Base-by-base conservation (phyloP, 2,888 invertebrate genomes). In the Epicampocera succincta region DNA sequence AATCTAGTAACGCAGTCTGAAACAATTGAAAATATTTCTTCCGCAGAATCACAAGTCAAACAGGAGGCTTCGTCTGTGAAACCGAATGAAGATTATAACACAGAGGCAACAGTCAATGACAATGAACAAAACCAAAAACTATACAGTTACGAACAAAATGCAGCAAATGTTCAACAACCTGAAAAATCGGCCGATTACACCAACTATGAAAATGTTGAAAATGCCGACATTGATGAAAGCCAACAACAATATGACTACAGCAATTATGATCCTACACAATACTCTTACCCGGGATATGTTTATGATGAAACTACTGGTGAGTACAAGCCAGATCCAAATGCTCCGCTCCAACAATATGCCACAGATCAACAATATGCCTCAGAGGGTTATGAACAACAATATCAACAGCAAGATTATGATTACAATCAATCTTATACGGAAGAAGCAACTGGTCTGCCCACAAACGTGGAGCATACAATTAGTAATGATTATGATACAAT, bases 241-340 rank as follows among this genome's bases (percentile, higher is more conserved):
- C 84, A 65, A 65, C 65, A 65, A 50, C 56, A 89, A 72, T 90
- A 88, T 79, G 89, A 89, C 83, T 90, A 90, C 61, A 86, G 87
- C 63, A 88, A 90, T 80, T 91, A 90, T 80, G 89, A 89, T 81
- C 85, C 87, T 2, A 72, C 86, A 8, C 87, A 89, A 44, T 90
- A 89, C 72, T 86, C 87, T 42, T 90, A 90, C 84, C 88, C 89
- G 21, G 89, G 90, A 33, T 91, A 90, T 73, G 88, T 88, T 77
- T 91, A 90, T 83, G 88, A 88, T 38, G 89, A 90, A 84, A 79
- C 87, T 17, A 89, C 86, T 8, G 89, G 89, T 9, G 87, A 89
- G 78, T 90, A 89, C 33, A 87, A 87, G 42, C 88, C 90, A 66
- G 88, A 89, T 85, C 86, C 87, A 4, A 83, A 83, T 75, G 85